Evolutionary conservation across 2,888 invertebrate species (phyloP).

Genomic region (Congeria kusceri): DNA sequence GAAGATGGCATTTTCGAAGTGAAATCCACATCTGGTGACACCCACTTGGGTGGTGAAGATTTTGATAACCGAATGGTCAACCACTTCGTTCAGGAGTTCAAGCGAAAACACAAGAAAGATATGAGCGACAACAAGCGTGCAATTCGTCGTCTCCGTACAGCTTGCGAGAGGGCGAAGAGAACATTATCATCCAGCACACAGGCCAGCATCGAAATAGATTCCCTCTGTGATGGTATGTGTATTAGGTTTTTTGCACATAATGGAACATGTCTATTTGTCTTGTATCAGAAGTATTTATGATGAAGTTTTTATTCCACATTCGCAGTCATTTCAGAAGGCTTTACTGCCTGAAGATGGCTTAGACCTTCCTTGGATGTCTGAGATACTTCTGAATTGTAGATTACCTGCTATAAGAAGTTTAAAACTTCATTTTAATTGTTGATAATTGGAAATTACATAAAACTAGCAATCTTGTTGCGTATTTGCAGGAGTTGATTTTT

Average conservation of each 20-base stretch:
- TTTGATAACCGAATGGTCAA: conserved; percentile 86
- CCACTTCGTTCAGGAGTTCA: conserved; percentile 85
- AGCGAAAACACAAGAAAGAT: conserved; percentile 85
- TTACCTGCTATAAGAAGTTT: no score
- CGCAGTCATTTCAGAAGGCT: conserved; percentile 56
- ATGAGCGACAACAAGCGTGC: conserved; percentile 92
- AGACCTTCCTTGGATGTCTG: conserved; percentile 48
- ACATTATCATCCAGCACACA: conserved; percentile 87
- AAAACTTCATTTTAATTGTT: no score
- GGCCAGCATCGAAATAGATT: conserved; percentile 95
- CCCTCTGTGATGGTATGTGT: conserved; percentile 90
- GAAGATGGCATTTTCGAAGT: conserved; percentile 98
- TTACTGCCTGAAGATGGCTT: conserved; percentile 33
- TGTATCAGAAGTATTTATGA: background rate
- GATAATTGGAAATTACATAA: no score
- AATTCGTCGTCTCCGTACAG: conserved; percentile 95
- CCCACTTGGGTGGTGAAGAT: conserved; percentile 96
- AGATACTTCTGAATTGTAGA: background rate
- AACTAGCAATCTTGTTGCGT: no score
- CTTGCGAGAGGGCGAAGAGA: conserved; percentile 91
- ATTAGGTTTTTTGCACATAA: no score
- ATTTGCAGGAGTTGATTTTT: conserved; percentile 93
- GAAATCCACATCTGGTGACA: conserved; percentile 98
- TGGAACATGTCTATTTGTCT: background rate
- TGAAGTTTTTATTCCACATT: conserved; percentile 32